These are phyloP conservation scores for Kradibia gibbosae DNA, from an alignment of 1,140 invertebrate species.

Conservation along the genomic window DNA sequence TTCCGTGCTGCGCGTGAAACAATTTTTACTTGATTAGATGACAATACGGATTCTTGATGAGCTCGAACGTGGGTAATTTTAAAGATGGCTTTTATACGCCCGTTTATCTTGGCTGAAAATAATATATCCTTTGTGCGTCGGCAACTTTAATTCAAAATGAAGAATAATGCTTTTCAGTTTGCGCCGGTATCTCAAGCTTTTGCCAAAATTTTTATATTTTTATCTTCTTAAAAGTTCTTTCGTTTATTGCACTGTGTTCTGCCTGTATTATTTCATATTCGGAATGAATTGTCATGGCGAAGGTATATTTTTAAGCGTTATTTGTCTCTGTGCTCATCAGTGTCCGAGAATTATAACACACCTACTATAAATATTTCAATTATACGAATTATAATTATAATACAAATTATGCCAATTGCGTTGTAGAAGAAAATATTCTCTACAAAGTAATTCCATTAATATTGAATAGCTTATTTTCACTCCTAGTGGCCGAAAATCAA, in stretches of 20 bases:
- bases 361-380: no score
- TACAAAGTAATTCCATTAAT: no score
- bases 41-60: slow-evolving; percentile 51
- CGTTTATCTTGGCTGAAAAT: slow-evolving; percentile 37
- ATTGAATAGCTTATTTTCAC: slow-evolving; percentile 1
- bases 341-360: no score
- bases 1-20: not conserved
- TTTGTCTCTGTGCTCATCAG: no score
- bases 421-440: no score
- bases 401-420: no score
- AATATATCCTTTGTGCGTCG: slow-evolving; percentile 3
- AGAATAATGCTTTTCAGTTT: slow-evolving; percentile 36
- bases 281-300: not conserved
- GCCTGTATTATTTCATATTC: no score
- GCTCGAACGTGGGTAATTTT: slow-evolving; percentile 58
- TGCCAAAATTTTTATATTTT: not conserved
- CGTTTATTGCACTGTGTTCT: no score
- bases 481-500: not conserved
- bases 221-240: not conserved
- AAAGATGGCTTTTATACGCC: slow-evolving; percentile 43
- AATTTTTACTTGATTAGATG: slow-evolving; percentile 46
- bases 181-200: not conserved
- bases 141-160: not conserved
- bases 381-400: no score
- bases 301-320: not conserved